Evolutionary conservation across 2,113 vertebrate species (phyloP).

Genomic region (Cebus imitator): DNA sequence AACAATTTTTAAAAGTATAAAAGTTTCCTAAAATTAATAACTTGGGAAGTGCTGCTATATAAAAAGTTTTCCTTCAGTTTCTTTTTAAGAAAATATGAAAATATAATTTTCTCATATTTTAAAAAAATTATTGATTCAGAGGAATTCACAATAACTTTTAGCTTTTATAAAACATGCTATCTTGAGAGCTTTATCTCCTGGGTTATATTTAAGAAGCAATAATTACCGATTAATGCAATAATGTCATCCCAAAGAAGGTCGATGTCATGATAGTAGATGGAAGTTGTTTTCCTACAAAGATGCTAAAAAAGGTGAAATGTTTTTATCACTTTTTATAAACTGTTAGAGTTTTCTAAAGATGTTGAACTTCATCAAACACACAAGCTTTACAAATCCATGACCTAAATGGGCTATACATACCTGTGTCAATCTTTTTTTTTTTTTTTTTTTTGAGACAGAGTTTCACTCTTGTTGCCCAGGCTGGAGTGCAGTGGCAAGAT

Average conservation of each 20-base stretch:
- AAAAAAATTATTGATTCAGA: constrained; percentile 1
- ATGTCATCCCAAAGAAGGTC: neutral
- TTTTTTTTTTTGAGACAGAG: too few species aligned
- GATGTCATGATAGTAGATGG: neutral
- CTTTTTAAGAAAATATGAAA: constrained; percentile 29
- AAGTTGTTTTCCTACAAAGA: neutral
- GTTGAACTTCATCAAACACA: neutral
- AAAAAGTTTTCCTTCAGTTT: neutral
- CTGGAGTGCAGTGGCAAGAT: too few species aligned
- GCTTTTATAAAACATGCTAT: neutral
- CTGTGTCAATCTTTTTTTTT: neutral
- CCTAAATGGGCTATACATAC: neutral
- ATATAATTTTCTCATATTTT: constrained; percentile 3
- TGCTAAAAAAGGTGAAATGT: neutral
- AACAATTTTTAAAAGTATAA: neutral
- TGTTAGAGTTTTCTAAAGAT: constrained; percentile 20
- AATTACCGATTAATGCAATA: constrained; percentile 10
- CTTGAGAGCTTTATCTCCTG: neutral
- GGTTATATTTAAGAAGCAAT: neutral
- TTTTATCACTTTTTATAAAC: constrained; percentile 18
- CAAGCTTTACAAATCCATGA: neutral
- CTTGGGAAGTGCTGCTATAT: neutral
- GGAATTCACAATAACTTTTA: neutral
- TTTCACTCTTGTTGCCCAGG: too few species aligned
- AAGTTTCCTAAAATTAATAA: neutral